Base-by-base conservation (phyloP, 2,797 vertebrate genomes). In the Erpetoichthys calabaricus region DNA sequence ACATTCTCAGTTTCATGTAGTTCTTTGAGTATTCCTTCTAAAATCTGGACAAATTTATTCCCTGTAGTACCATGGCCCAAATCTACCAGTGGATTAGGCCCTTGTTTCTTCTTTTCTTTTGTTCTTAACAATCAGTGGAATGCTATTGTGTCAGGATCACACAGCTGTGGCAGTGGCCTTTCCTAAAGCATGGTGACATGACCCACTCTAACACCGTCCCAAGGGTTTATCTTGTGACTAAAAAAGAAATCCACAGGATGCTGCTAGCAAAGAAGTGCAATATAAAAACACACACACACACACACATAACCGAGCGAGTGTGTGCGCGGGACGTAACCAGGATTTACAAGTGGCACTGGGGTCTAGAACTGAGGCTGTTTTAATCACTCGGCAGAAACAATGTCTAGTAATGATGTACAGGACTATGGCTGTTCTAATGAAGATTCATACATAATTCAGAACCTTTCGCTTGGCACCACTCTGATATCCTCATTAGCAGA, bases 361-460 rank as follows among this genome's bases (percentile, higher is more conserved):
- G 88, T 88, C 86, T 89, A 84, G 85, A 87, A 91, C 91, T 91
- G 85, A 82, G 79, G 83, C 87, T 82, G 82, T 90, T 92, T 93
- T 97, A 93, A 98, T 98, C 92, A 93, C 90, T 90, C 91, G 84
- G 87, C 89, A 95, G 86, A 98, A 99, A 99, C 96, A 99, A 99
- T 99, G 92, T 94, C 84, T 90, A 86, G 88, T 99, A 98, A 99
- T 99, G 94, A 97, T 95, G 93, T 90, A 91, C 89, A 89, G 89
- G 89, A 89, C 91, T 84, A 87, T 87, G 89, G 92, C 90, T 77
- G 90, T 80, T 89, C 92, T 98, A 94, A 98, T 98, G 96, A 96
- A 94, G 90, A 94, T 92, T 99, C 96, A 99, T 99, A 92, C 94
- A 99, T 99, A 97, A 99, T 99, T 97, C 95, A 99, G 91, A 91